Evolutionary conservation across 2,797 vertebrate species (phyloP).

Genomic region (Pelodytes ibericus): DNA sequence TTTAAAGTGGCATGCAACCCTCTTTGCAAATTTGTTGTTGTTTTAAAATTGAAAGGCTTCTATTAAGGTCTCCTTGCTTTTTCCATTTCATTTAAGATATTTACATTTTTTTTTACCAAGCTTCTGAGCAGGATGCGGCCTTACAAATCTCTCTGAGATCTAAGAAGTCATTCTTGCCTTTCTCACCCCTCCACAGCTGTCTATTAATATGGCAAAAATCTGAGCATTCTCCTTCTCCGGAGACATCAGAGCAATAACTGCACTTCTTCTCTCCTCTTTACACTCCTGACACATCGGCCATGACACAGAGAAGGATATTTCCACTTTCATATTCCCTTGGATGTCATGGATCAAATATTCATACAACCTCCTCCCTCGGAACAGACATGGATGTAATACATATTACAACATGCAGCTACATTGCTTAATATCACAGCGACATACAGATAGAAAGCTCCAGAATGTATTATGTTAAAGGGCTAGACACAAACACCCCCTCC

Average conservation of each 20-base stretch:
- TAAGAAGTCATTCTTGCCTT: neutral
- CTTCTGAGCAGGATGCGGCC: conserved; percentile 18
- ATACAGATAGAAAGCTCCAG: neutral
- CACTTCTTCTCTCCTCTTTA: conserved; percentile 48
- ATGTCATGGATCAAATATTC: conserved; percentile 49
- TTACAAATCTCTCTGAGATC: conserved; percentile 47
- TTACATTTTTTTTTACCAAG: conserved; percentile 41
- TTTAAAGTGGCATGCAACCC: neutral
- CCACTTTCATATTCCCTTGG: conserved; percentile 48
- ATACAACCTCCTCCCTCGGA: conserved; percentile 35
- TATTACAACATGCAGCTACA: conserved; percentile 23
- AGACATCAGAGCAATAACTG: conserved; percentile 51
- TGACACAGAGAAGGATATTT: conserved; percentile 43
- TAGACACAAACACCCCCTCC: too few relatives aligned
- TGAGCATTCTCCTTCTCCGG: conserved; percentile 29
- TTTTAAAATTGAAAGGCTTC: neutral
- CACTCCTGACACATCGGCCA: conserved; percentile 48
- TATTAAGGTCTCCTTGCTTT: conserved; percentile 28
- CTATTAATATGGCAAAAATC: conserved; percentile 29
- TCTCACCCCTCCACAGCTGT: conserved; percentile 22
- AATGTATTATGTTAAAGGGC: too few relatives aligned
- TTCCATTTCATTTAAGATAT: too few relatives aligned
- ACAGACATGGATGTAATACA: conserved; percentile 24
- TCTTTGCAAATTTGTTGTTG: neutral
- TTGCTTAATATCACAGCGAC: neutral